Conservation (phyloP, 2,113 vertebrate species). For the Cyprinus carpio region DNA sequence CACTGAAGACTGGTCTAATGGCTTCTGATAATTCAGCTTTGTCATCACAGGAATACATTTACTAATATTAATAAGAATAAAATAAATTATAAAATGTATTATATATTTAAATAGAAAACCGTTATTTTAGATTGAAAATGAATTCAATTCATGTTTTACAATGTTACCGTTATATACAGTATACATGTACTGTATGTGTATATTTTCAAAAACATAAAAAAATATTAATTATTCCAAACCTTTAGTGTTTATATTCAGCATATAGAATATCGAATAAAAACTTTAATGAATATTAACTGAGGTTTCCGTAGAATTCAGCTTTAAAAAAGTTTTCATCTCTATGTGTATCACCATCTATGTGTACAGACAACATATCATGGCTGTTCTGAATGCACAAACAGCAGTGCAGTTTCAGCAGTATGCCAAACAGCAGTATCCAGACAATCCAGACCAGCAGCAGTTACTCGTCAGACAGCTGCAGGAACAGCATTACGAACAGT, state of each 20-base stretch:
- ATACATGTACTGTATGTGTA: too few species aligned
- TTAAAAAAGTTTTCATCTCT: not conserved
- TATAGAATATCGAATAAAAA: not conserved
- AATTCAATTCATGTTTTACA: too few species aligned
- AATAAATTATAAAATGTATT: too few species aligned
- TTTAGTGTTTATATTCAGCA: not conserved
- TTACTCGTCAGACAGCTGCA: slow-evolving; percentile 93
- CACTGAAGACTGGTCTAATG: too few species aligned
- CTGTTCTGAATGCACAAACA: slow-evolving; percentile 93
- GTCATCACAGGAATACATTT: too few species aligned
- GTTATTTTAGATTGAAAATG: too few species aligned
- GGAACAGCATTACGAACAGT: slow-evolving; percentile 97
- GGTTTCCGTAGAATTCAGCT: not conserved
- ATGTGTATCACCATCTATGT: not conserved
- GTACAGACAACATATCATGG: slow-evolving; percentile 94
- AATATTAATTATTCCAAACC: too few species aligned
- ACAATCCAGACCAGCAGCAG: slow-evolving; percentile 92
- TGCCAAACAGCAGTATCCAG: slow-evolving; percentile 90
- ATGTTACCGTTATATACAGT: too few species aligned
- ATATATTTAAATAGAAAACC: too few species aligned
- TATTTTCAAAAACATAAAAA: too few species aligned
- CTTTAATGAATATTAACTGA: not conserved
- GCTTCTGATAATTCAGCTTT: too few species aligned
- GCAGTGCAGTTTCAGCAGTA: slow-evolving; percentile 97
- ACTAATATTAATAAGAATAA: too few species aligned